Base-by-base conservation (phyloP, 2,888 invertebrate species). In the Endomychus coccineus region DNA sequence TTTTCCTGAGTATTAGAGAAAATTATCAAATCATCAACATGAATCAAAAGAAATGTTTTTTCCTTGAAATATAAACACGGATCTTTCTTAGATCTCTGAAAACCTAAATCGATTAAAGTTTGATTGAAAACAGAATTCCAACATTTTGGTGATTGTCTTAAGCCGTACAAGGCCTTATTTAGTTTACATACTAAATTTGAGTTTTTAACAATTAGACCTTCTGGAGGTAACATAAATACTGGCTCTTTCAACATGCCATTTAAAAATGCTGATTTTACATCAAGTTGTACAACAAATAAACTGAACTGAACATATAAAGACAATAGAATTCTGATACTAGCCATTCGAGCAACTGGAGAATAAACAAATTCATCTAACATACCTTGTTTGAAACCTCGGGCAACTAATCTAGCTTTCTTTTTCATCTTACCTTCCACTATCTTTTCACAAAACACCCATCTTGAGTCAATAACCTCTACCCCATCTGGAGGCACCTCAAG, bases 271-370 rank as follows among this genome's bases (percentile, higher is more conserved):
- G 44, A 41, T 12, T 36, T 39, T n/a, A 43, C 37, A 41, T 46
- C 46, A 14, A 46, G n/a, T 27, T 39, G 40, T n/a, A 16, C 37
- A 11, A 42, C 32, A 36, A 16, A 11, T 28, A 44, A 17, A 29
- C 49, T 38, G 22, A 31, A 30, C 34, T 49, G 21, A 10, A 47
- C 16, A 35, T 38, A 39, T 17, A 48, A 28, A 5, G 35, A 41
- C 12, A 46, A 35, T 24, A 49, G 19, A 10, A 46, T 14, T 39
- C 47, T 36, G 14, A 49, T 40, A 10, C 46, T 49, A 6, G 27
- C 28, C 45, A 49, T 49, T 41, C 45, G 32, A 13, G 46, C 46
- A 16, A 49, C 49, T 16, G 48, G 49, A 14, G 48, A 40, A 41
- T 48, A 49, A 10, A 42, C 39, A 24, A 48, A 43, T 27, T 45